Evolutionary conservation across 2,113 vertebrate genomes (phyloP).

Genomic region (Saimiri boliviensis): DNA sequence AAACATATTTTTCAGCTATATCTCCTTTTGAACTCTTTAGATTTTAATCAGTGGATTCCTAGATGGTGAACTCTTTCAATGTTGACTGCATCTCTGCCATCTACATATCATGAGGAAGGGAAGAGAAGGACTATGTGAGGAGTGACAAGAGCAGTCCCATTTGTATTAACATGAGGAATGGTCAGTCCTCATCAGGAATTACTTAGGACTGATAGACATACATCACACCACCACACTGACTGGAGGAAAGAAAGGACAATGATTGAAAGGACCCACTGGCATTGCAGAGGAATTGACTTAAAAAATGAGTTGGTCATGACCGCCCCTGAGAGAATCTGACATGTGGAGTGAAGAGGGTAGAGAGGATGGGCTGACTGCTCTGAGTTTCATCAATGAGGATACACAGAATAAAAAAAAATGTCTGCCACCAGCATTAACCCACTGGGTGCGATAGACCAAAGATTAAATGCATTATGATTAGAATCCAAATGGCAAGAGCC

Average conservation of each 20-base stretch:
- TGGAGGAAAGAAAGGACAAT: not conserved
- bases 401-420: not conserved
- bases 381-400: not conserved
- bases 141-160: not conserved
- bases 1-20: not conserved
- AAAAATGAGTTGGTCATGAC: not conserved
- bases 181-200: not conserved
- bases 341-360: not conserved
- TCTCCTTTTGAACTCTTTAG: not conserved
- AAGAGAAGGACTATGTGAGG: not conserved
- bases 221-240: not conserved
- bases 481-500: not conserved
- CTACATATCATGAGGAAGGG: too few species aligned
- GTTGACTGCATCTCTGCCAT: not conserved
- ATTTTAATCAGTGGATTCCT: not conserved
- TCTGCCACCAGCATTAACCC: not conserved
- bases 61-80: not conserved
- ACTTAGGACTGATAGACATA: not conserved
- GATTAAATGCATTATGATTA: not conserved
- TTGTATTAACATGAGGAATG: not conserved
- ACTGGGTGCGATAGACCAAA: not conserved
- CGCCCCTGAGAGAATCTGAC: not conserved
- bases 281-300: not conserved
- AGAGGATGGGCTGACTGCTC: not conserved
- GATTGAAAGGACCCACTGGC: not conserved